These are phyloP conservation scores for Heteromurus nitidus DNA, from an alignment of 2,888 invertebrate species.

Conservation along the genomic window DNA sequence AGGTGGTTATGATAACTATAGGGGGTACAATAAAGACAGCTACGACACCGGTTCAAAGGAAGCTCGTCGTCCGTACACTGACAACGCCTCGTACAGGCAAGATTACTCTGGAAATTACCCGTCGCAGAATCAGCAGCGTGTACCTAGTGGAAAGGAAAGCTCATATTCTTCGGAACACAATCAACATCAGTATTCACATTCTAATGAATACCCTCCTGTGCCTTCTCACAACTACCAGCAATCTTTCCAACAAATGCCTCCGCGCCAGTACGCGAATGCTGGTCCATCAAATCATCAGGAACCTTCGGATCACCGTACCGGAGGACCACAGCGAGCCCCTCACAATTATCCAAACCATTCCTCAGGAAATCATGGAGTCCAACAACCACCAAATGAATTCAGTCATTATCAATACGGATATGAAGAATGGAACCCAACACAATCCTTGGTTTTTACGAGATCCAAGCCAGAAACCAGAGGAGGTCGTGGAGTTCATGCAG, in stretches of 20 bases:
- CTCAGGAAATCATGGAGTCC: slow-evolving; percentile 4
- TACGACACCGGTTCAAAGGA: slow-evolving; percentile 16
- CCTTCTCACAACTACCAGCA: slow-evolving; percentile 40
- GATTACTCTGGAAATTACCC: slow-evolving; percentile 42
- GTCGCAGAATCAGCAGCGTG: slow-evolving; percentile 17
- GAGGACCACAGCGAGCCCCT: background rate
- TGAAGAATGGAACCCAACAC: slow-evolving; percentile 55
- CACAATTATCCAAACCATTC: slow-evolving; percentile 40
- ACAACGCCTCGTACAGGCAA: slow-evolving; percentile 21
- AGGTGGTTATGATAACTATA: slow-evolving; percentile 21
- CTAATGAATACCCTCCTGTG: slow-evolving; percentile 28
- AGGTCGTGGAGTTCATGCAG: slow-evolving; percentile 34
- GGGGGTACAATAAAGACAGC: slow-evolving; percentile 19
- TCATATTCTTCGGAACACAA: slow-evolving; percentile 15
- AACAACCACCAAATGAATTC: slow-evolving; percentile 13
- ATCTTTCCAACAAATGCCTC: slow-evolving; percentile 14
- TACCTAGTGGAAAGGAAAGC: slow-evolving; percentile 40
- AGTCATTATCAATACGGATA: slow-evolving; percentile 58
- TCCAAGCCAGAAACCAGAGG: slow-evolving; percentile 41
- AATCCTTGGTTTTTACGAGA: slow-evolving; percentile 56
- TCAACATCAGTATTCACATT: slow-evolving; percentile 8
- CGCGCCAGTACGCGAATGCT: slow-evolving; percentile 18
- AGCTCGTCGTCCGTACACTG: slow-evolving; percentile 10
- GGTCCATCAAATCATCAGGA: slow-evolving; percentile 17
- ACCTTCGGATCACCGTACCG: background rate